Conservation (phyloP, 2,797 vertebrate genomes). For the Sorex maritimensis region DNA sequence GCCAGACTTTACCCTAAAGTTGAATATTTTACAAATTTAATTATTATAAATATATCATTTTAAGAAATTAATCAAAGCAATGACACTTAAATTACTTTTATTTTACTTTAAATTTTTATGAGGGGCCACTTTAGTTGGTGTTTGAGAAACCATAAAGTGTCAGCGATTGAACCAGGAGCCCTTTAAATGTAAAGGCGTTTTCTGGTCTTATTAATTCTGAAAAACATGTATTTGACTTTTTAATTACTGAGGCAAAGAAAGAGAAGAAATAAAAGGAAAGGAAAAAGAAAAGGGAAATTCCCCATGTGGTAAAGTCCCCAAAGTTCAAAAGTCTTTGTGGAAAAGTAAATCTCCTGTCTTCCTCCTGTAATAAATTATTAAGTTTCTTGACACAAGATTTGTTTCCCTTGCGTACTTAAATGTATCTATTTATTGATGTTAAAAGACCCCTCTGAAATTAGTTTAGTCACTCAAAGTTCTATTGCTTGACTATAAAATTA, state of each 20-base stretch:
- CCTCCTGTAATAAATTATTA: constrained; percentile 13
- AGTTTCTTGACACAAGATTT: constrained; percentile 45
- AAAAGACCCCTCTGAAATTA: neutral
- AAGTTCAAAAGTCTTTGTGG: constrained; percentile 11
- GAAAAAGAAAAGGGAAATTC: neutral
- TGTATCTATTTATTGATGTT: constrained; percentile 42
- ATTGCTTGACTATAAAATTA: constrained; percentile 44
- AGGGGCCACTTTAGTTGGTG: neutral
- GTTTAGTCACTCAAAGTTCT: constrained; percentile 30
- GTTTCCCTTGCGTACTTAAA: neutral
- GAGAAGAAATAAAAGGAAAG: neutral
- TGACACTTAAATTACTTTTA: neutral
- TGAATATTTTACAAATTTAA: constrained; percentile 28
- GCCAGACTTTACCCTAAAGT: neutral
- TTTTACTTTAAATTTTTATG: neutral
- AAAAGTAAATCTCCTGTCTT: constrained; percentile 6
- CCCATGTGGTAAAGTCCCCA: neutral
- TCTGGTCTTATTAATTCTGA: too few relatives aligned
- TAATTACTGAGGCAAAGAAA: neutral
- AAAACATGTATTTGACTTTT: neutral
- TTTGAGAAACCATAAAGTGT: neutral
- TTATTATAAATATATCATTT: constrained; percentile 51
- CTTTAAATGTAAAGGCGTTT: too few relatives aligned
- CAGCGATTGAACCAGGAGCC: too few relatives aligned
- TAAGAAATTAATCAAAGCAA: neutral